Percentiles rank a stretch among this genome's conserved stretches.
These are phyloP conservation scores for Panurus biarmicus DNA, from an alignment of 2,113 vertebrate genomes.

Conservation along the genomic window DNA sequence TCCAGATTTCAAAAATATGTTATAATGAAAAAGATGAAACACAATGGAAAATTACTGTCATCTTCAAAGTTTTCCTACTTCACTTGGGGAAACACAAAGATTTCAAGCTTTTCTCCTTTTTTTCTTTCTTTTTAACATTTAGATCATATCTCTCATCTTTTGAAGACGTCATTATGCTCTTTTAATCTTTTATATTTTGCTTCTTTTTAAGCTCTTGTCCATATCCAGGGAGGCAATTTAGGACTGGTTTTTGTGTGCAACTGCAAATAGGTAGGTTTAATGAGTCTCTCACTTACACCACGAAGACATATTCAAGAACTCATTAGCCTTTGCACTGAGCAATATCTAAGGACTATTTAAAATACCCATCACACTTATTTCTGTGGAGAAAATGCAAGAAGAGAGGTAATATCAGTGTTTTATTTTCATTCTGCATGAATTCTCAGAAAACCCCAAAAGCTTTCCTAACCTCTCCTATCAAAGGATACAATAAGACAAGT, in stretches of 20 bases:
- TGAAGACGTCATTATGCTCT: background rate
- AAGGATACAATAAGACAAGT: background rate
- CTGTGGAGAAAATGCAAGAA: background rate
- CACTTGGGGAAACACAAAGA: background rate
- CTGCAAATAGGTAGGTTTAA: background rate
- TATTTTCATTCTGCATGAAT: background rate
- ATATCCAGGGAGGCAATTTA: slow-evolving; percentile 1
- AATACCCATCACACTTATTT: background rate
- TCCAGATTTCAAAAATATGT: background rate
- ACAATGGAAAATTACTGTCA: background rate
- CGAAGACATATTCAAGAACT: background rate
- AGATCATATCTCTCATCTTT: background rate
- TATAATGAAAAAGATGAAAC: slow-evolving; percentile 1
- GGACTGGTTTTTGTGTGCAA: background rate
- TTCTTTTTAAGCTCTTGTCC: slow-evolving; percentile 11
- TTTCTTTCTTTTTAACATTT: background rate
- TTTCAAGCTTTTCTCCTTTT: background rate
- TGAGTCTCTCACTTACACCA: background rate
- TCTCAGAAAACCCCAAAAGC: background rate
- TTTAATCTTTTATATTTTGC: background rate
- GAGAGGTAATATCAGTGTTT: background rate
- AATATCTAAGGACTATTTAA: background rate
- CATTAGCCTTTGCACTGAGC: background rate
- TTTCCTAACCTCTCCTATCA: background rate
- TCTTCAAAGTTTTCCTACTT: background rate